Percentiles rank a stretch among this genome's conserved stretches.
These are phyloP conservation scores for Pseudomyrmex flavicornis DNA, from an alignment of 1,140 invertebrate genomes.

Conservation along the genomic window DNA sequence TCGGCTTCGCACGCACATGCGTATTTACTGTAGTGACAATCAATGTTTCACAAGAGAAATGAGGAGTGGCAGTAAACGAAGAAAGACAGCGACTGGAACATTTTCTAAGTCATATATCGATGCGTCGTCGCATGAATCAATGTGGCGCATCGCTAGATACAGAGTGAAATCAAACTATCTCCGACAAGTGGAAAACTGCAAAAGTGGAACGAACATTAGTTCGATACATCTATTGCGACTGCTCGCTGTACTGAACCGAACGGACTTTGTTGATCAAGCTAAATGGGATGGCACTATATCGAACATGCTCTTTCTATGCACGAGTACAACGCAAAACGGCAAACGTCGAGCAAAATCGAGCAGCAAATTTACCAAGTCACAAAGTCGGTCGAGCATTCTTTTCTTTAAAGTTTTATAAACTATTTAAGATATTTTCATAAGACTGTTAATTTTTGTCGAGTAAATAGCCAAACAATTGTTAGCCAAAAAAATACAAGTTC, in stretches of 20 bases:
- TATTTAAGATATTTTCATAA: background rate
- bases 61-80: background rate
- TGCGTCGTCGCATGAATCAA: constrained; percentile 18
- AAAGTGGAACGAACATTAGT: constrained; percentile 45
- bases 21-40: background rate
- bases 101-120: constrained; percentile 13
- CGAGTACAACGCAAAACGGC: background rate
- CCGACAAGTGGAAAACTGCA: constrained; percentile 6
- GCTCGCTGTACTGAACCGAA: constrained; percentile 29
- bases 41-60: background rate
- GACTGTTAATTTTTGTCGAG: constrained; percentile 17
- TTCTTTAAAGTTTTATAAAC: background rate
- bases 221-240: constrained; percentile 27
- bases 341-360: constrained; percentile 34
- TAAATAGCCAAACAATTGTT: background rate
- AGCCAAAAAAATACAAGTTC: too few relatives aligned
- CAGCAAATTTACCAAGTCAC: constrained; percentile 54
- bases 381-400: constrained; percentile 12
- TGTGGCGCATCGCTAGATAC: constrained; percentile 22
- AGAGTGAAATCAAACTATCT: constrained; percentile 32
- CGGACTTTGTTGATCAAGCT: constrained; percentile 50
- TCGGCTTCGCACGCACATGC: background rate
- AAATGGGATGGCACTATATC: constrained; percentile 24
- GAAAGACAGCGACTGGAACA: background rate
- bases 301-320: constrained; percentile 28